Evolutionary conservation across 2,113 vertebrate species (phyloP), one percentile per base, ranked within the genome.

Genomic region (Rhinoptilus africanus): DNA sequence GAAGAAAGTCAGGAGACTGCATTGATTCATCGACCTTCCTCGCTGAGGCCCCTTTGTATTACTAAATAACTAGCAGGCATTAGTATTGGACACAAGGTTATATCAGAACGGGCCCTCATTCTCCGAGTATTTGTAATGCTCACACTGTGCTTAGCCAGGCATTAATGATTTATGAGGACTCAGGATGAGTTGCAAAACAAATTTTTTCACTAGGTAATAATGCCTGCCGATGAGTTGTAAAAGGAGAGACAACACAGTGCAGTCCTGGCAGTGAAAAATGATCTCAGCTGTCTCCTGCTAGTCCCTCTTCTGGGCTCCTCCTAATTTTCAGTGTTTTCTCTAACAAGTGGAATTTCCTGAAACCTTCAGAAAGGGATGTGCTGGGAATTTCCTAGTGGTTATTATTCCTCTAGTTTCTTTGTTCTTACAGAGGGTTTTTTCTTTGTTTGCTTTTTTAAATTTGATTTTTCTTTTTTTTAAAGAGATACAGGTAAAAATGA

Each of bases 121-220:
- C 94, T 91, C 86, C 10, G 80, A 89, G 77, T 88, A 91, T 95
- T 94, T 95, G 96, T 95, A 95, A 95, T 88, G 94, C 94, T 97
- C 95, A 95, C 75, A 59, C 94, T 96, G 92, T 94, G 96, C 97
- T 95, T 95, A 96, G 95, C 92, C 92, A 96, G 94, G 91, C 96
- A 96, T 97, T 97, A 96, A 97, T 97, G 97, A 97, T 97, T 97
- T 97, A 97, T 95, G 97, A 97, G 91, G 93, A 89, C 94, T 96
- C 71, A 75, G 91, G 94, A 96, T 88, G 95, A 97, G 97, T 92
- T 95, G 95, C 94, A 97, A 97, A 97, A 96, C 97, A 97, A 95
- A 89, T 97, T 97, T 97, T 96, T 97, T 95, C 94, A 96, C 93
- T 81, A 96, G 92, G 95, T 97, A 97, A 97, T 97, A 95, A 97